Evolutionary conservation across 2,113 vertebrate genomes (phyloP), one percentile per base, ranked within the genome.

Genomic region (Phyllostomus hastatus): DNA sequence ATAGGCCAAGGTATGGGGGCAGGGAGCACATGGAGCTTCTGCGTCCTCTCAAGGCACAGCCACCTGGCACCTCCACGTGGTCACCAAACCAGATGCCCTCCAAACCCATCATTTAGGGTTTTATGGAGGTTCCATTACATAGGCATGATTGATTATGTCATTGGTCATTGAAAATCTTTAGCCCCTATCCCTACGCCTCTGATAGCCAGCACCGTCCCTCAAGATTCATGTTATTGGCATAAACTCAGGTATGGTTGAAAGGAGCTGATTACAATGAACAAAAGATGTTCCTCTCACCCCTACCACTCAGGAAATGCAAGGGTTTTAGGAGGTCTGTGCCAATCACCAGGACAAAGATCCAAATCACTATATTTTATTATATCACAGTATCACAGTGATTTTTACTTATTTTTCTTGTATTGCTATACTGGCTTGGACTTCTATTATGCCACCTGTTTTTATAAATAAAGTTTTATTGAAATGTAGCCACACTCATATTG

Each of bases 401-500:
- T 84, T 70, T n/a, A 76, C 35, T 94, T 59, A n/a, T 69, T 92
- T 61, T 88, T 46, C 70, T 67, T 61, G 31, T 72, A 24, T 46
- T 90, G 69, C 31, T 75, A 4, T 84, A 35, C 81, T 54, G 48
- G 43, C 31, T 64, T 61, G 1, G 19, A 70, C 54, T 79, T 86
- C 28, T 26, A 75, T 10, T 16, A 28, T 41, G 14, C 10, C 10
- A 67, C 24, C 41, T 90, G 4, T 54, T 85, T 82, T 92, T 91
- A 16, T 91, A 72, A 86, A 91, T 88, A 61, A 88, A 95, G 67
- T 69, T 83, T 86, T 94, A 79, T 69, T 83, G 61, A 90, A 93
- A 82, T 24, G 54, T 0, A 73, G 12, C 8, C 16, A n/a, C 19
- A 12, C 22, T 43, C 33, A 24, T 75, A 19, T 83, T 75, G 43